Conservation (phyloP, 2,113 vertebrate species). For the Anser cygnoides region DNA sequence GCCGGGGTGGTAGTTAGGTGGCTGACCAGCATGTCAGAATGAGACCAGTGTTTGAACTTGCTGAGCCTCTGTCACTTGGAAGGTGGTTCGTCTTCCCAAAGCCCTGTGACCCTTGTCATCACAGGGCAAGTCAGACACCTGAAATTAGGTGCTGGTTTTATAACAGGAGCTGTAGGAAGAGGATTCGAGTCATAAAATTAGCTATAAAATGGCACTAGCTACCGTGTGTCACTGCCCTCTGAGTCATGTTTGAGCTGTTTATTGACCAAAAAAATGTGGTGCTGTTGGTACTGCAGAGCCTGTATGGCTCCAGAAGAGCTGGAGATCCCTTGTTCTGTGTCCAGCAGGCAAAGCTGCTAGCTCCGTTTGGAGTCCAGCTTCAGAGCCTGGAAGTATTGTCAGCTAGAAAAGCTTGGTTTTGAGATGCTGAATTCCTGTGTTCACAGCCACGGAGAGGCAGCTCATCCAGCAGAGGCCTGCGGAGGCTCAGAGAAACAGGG, state of each 20-base stretch:
- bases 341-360: background rate
- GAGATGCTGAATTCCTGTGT: background rate
- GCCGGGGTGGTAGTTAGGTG: background rate
- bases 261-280: background rate
- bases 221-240: background rate
- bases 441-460: background rate
- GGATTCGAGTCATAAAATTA: background rate
- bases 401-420: background rate
- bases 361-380: background rate
- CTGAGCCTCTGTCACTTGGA: background rate
- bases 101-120: background rate
- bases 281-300: background rate
- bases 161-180: background rate
- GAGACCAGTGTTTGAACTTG: background rate
- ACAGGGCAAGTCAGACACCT: background rate
- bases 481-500: background rate
- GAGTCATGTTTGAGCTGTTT: constrained; percentile 6
- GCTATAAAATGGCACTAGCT: background rate
- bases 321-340: background rate
- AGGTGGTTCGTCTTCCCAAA: background rate
- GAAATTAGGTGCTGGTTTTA: background rate
- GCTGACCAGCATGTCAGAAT: background rate
- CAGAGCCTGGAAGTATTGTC: background rate
- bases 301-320: background rate
- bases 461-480: background rate